Conservation (phyloP, 2,113 vertebrate genomes). For the Chaenogobius annularis region DNA sequence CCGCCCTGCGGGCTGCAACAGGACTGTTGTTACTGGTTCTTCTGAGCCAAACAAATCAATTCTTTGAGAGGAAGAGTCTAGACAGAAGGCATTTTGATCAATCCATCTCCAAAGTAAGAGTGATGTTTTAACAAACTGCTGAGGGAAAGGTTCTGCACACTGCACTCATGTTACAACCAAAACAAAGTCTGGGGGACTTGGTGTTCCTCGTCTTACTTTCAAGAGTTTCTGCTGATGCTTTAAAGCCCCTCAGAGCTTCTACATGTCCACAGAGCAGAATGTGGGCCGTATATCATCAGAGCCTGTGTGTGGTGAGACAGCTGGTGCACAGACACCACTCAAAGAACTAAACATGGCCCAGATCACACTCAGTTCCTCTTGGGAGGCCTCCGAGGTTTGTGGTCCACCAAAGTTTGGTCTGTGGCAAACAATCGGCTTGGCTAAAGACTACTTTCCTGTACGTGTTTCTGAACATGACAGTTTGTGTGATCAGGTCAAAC, state of each 20-base stretch:
- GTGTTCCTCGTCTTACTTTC: not conserved
- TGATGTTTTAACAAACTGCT: conserved; percentile 8
- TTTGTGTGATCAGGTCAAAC: not conserved
- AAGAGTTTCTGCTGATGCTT: not conserved
- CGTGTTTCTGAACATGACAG: not conserved
- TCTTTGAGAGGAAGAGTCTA: conserved; percentile 15
- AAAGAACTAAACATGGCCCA: conserved; percentile 54
- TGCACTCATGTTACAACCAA: not conserved
- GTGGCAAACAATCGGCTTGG: conserved; percentile 33
- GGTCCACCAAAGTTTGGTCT: conserved; percentile 64
- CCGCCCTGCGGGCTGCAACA: not conserved
- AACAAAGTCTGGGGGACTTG: not conserved
- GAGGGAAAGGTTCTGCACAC: not conserved
- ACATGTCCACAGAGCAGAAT: conserved; percentile 10
- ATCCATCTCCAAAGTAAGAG: conserved; percentile 15
- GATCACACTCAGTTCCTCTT: conserved; percentile 48
- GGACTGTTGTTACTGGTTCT: not conserved
- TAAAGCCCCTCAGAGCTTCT: conserved; percentile 3
- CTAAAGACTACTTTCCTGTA: conserved; percentile 22
- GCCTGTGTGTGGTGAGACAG: conserved; percentile 49
- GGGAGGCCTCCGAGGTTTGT: conserved; percentile 40
- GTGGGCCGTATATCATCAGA: conserved; percentile 36
- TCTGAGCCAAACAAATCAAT: conserved; percentile 30
- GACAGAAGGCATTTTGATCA: conserved; percentile 17
- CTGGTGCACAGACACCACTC: conserved; percentile 54